Evolutionary conservation across 2,888 invertebrate species (phyloP), one percentile per base, ranked within the genome.

Genomic region (Diaphora mendica): DNA sequence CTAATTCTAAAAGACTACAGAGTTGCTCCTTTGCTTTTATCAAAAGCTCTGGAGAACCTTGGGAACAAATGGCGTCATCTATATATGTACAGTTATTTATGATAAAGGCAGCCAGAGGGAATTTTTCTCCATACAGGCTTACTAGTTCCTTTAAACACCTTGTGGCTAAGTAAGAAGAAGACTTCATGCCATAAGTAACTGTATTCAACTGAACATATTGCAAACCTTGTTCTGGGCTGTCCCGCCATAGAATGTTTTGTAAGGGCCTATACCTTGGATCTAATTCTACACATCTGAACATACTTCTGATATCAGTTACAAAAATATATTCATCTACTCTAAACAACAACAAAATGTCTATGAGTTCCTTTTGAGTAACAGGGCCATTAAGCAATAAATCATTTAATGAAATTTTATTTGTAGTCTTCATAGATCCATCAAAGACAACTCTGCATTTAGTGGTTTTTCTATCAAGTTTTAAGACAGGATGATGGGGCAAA

Each of bases 171-270:
- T 26, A 68, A n/a, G 55, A 30, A 20, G 55, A 68, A n/a, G 55
- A 55, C n/a, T 68, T 68, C 33, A 68, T 13, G 23, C 68, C 68
- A 68, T 68, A 68, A 30, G 68, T 68, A 30, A 68, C 30, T 26
- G 68, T 68, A 23, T 68, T 48, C 33, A 68, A 55, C n/a, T 68
- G 68, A 30, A 68, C 15, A 55, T 55, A 68, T 26, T 55, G 35
- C 33, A 68, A 20, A 59, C 2, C 8, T 35, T 68, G 35, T 20
- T 59, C 13, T n/a, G 68, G 68, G 17, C 55, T 23, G 23, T 68
- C 55, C 11, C 68, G 48, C 68, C 68, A 68, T 33, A 68, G 33
- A 17, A 68, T 68, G 55, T 68, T 68, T 55, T 68, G 55, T 59
- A 68, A 26, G 35, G 20, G 55, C n/a, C 55, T 35, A 35, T 35